Percentiles rank a stretch among this genome's conserved stretches.
These are phyloP conservation scores for Microtus richardsoni DNA, from an alignment of 2,113 vertebrate species.

Conservation along the genomic window DNA sequence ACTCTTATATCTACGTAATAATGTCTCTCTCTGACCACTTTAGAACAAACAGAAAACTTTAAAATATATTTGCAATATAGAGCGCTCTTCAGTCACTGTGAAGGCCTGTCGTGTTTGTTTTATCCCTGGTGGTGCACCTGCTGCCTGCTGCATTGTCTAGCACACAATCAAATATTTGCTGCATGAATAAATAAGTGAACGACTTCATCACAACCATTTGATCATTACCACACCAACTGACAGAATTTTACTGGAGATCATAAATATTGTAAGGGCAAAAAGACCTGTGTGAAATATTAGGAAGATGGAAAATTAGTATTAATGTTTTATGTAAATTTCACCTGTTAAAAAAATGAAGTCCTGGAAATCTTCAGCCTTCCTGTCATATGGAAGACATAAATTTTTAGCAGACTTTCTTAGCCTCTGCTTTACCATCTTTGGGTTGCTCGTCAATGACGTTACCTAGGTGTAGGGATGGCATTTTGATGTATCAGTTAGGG, in stretches of 20 bases:
- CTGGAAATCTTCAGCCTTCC: neutral
- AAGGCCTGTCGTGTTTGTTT: neutral
- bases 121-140: neutral
- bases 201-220: neutral
- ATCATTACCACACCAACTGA: neutral
- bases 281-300: neutral
- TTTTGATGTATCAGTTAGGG: neutral
- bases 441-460: neutral
- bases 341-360: neutral
- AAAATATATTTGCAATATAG: neutral
- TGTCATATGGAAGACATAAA: neutral
- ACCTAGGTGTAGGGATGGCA: neutral
- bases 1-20: neutral
- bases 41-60: neutral
- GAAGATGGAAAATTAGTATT: neutral
- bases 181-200: neutral
- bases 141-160: neutral
- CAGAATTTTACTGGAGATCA: neutral
- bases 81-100: neutral
- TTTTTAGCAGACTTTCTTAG: neutral
- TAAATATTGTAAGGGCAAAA: neutral
- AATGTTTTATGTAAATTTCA: neutral
- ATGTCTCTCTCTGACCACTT: neutral
- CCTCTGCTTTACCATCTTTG: neutral
- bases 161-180: neutral